These are phyloP conservation scores for Himalopsyche kuldschensis DNA, from an alignment of 2,888 invertebrate species.

Conservation along the genomic window DNA sequence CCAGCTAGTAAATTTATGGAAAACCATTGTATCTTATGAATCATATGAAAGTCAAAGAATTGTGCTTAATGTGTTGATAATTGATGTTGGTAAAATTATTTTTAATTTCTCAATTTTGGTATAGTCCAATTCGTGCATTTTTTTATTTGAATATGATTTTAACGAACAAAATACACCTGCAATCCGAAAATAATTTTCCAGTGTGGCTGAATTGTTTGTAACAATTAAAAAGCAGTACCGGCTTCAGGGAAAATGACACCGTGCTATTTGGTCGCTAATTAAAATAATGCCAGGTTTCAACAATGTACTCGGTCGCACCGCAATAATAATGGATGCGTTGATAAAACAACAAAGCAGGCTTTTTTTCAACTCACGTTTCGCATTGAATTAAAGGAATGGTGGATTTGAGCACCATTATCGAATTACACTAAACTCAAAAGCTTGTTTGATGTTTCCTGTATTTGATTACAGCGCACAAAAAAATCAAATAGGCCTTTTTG, in stretches of 20 bases:
- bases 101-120: too few species aligned
- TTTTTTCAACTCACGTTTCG: background rate
- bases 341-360: background rate
- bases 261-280: background rate
- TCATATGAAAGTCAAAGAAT: too few species aligned
- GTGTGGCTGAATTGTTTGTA: background rate
- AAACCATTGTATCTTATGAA: too few species aligned
- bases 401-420: background rate
- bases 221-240: background rate
- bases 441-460: background rate
- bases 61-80: too few species aligned
- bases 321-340: background rate
- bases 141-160: too few species aligned
- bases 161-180: too few species aligned
- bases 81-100: too few species aligned
- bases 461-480: background rate
- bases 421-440: background rate
- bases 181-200: too few species aligned
- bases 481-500: too few species aligned
- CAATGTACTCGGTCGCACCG: background rate
- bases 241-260: background rate
- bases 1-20: too few species aligned
- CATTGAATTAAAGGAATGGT: background rate
- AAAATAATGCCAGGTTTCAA: background rate
- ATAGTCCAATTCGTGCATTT: too few species aligned